Evolutionary conservation across 2,797 vertebrate species (phyloP), one percentile per base, ranked within the genome.

Genomic region (Mareca strepera): DNA sequence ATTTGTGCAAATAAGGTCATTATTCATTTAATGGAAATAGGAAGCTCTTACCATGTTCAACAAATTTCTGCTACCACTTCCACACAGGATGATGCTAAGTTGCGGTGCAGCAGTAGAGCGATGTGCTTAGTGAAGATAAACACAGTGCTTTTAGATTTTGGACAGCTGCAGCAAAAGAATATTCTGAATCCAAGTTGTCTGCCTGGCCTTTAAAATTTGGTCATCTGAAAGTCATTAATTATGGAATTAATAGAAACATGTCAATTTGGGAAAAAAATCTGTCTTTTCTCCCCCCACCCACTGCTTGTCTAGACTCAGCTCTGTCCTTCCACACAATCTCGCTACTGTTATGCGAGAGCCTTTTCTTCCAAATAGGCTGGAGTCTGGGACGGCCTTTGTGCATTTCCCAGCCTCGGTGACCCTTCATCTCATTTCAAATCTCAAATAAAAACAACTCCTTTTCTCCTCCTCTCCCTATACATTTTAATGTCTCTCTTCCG

Each of bases 361-460:
- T 88, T 94, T 94, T 94, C 90, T 94, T 84, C 82, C 67, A 46
- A 72, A 82, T 31, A 81, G 66, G 60, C 83, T 90, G 79, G 55
- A 85, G 86, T 86, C 74, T 96, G 87, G 73, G 85, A 87, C 56
- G 56, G 86, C 80, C 77, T 96, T 96, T 96, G 92, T 96, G 86
- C 26, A 31, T 53, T 94, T 73, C 82, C 88, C 86, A 93, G 90
- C 77, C 84, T 77, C 1, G 0, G 17, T 81, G 90, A 94, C 93
- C 93, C 92, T 93, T 90, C 95, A 94, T 93, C 90, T 83, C 52
- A 78, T 94, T 95, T 95, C 92, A 92, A 92, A 93, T 88, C 90
- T 91, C 75, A 82, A 58, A 89, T 69, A 77, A 89, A 80, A 68
- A 28, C 67, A 80, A 82, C 37, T 59, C 46, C 74, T 87, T 91